phyloP scores from a whole-genome alignment of 2,888 invertebrate genomes.

The Stenurella melanura region DNA sequence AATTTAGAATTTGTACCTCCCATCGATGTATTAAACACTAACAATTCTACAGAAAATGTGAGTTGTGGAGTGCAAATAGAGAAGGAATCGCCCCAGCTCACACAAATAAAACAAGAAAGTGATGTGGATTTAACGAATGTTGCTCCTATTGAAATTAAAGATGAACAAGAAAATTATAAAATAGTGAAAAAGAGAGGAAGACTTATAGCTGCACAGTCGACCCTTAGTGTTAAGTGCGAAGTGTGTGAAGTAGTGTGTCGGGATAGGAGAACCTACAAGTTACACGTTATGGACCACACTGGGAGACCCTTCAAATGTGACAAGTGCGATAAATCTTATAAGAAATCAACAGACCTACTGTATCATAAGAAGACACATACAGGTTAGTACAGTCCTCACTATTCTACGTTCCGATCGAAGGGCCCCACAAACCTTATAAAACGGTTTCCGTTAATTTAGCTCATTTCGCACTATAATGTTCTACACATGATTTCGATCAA shows the following conservation, averaged over 20 bases:
- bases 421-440: too few relatives aligned
- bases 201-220: neutral
- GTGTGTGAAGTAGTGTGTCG: neutral
- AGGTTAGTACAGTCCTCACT: neutral
- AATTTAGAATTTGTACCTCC: neutral
- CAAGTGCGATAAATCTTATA: neutral
- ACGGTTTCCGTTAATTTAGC: too few relatives aligned
- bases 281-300: neutral
- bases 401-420: neutral
- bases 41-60: neutral
- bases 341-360: neutral
- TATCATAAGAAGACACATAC: slow-evolving; percentile 1
- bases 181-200: neutral
- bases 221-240: neutral
- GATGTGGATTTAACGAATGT: neutral
- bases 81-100: too few relatives aligned
- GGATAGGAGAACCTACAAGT: neutral
- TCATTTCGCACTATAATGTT: too few relatives aligned
- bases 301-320: neutral
- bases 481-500: too few relatives aligned
- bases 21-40: neutral
- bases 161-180: neutral
- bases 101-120: neutral
- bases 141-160: neutral
- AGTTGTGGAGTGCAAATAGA: neutral